Evolutionary conservation across 1,140 invertebrate genomes (phyloP), one percentile per base, ranked within the genome.

Genomic region (Scylla paramamosain): DNA sequence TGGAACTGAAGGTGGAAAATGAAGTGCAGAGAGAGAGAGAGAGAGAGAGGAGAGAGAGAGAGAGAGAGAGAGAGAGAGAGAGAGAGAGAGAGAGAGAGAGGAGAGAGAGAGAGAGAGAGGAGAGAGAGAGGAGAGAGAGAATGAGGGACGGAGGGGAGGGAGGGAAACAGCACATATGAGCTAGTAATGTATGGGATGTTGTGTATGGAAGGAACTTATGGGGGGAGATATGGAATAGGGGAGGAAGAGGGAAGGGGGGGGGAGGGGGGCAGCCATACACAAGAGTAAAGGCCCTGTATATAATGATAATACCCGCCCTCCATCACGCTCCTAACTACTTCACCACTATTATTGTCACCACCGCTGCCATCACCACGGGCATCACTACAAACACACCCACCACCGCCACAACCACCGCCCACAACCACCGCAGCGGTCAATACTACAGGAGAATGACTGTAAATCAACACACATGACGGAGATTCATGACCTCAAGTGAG

Each of bases 41-140:
- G 67, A 77, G 67, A 77, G 67, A 77, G 67, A 77, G 67, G 67
- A 77, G 67, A 77, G 67, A 77, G 67, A 77, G 67, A 77, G 67
- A 77, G 67, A 77, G 67, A 77, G 67, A 77, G 67, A 77, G 52
- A n/a, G n/a, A n/a, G n/a, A 45, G 39, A 16, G 39, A n/a, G 16
- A 46, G n/a, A 3, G 12, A 29, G 14, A 90, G 48, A 46, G 0
- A 8, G 31, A 87, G 25, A 20, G 59, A 67, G 10, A 25, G 20
- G 20, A 25, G 20, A 25, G 59, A 67, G 59, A 67, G 59, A 67
- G 20, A 25, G 20, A 25, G 20, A 25, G 20, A 14, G 4, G 59
- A 67, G 10, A 16, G 20, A 16, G 20, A 16, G 20, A 16, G 20
- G 59, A 67, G 59, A 67, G 59, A 67, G 59, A 67, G 59, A 67